Evolutionary conservation across 2,888 invertebrate genomes (phyloP), one percentile per base, ranked within the genome.

Genomic region (Yponomeuta sedellus): DNA sequence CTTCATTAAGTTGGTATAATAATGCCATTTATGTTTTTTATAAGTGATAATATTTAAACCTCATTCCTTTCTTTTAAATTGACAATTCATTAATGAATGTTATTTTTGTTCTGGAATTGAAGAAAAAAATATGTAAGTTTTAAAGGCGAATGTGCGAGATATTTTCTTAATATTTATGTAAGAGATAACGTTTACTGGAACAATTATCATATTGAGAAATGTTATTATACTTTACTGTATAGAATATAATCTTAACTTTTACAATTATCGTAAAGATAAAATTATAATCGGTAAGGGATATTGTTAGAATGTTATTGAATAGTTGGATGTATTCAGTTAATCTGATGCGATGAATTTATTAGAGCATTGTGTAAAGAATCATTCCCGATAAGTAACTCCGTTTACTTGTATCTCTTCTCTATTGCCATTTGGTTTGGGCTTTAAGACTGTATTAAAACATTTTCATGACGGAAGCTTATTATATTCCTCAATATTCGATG

Each of bases 141-240:
- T 76, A 77, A 77, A 75, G 77, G 80, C 8, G 56, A 64, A 65
- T 20, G 39, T 16, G 44, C 44, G 39, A 58, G 69, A 84, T 88
- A 88, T 88, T 89, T 88, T 88, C 80, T 78, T 86, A 85, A 82
- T 76, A 76, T 83, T 80, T 87, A 84, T 81, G 76, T 72, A 76
- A 78, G 72, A 70, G 72, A 70, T 71, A 73, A 74, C 77, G 69
- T 73, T 67, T 71, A 70, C 73, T 72, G 69, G 69, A 69, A 70
- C 70, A 70, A 73, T 79, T 73, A 76, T 77, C 74, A 69, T 68
- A 72, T 70, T 75, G 69, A 72, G 70, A 72, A 70, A 71, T 70
- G 71, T 78, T 66, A 25, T 25, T 25, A 40, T 64, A 65, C 67
- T 57, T 64, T 66, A 66, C 57, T 63, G 52, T 58, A 16, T 64